A percentile compares a stretch with the other conserved stretches of the same genome.
These are phyloP conservation scores for Andrena minutula DNA, from an alignment of 2,888 invertebrate species.

Conservation along the genomic window DNA sequence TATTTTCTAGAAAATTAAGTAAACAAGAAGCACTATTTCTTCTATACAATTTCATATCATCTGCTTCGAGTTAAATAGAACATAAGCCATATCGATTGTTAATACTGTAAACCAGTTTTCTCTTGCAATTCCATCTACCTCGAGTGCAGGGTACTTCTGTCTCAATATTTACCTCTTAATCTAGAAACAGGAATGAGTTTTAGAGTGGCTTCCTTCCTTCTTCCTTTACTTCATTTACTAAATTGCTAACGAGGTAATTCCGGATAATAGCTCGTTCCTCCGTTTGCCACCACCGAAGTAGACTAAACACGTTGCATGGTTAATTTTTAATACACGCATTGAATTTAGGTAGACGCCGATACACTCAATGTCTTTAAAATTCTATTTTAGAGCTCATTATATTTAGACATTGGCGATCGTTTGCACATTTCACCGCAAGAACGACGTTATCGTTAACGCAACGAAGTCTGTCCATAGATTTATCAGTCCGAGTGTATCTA, in stretches of 20 bases:
- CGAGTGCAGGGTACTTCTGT: neutral
- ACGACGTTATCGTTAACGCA: no score
- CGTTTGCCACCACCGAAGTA: constrained; percentile 15
- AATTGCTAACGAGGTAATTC: constrained; percentile 42
- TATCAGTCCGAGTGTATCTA: no score
- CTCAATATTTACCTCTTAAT: constrained; percentile 32
- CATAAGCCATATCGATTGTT: constrained; percentile 16
- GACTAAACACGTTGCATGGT: neutral
- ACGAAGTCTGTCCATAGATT: no score
- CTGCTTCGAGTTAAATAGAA: neutral
- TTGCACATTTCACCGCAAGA: no score
- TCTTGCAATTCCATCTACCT: neutral
- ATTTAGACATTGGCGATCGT: no score
- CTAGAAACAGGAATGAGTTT: constrained; percentile 31
- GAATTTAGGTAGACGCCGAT: no score
- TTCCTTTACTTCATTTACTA: constrained; percentile 26
- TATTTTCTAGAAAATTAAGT: neutral
- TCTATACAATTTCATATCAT: neutral
- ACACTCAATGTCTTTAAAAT: no score
- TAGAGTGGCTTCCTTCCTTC: constrained; percentile 14
- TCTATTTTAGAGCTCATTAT: no score
- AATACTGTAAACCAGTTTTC: neutral
- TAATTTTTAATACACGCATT: neutral
- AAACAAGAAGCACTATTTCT: neutral
- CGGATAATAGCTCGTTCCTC: constrained; percentile 30